These are phyloP conservation scores for Urocynchramus pylzowi DNA, from an alignment of 2,113 vertebrate species.

Conservation along the genomic window DNA sequence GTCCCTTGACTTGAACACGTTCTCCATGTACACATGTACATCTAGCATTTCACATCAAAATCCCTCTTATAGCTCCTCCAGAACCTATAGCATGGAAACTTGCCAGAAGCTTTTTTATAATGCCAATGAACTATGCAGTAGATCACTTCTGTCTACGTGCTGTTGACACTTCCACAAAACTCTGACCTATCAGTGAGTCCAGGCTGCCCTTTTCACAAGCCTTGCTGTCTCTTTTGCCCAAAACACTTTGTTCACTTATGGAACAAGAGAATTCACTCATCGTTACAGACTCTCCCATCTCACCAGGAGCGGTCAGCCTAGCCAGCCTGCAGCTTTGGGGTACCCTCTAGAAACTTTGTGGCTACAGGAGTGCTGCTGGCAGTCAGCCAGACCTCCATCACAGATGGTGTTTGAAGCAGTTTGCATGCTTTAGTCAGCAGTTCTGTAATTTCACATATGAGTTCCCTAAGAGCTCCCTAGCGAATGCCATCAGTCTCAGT, in stretches of 20 bases:
- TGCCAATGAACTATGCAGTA: neutral
- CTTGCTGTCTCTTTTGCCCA: neutral
- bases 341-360: neutral
- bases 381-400: neutral
- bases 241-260: neutral
- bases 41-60: neutral
- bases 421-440: neutral
- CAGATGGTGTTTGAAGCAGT: neutral
- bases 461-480: neutral
- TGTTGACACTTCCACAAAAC: neutral
- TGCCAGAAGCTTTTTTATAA: neutral
- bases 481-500: neutral
- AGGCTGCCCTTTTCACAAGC: neutral
- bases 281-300: neutral
- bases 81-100: neutral
- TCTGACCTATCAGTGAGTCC: neutral
- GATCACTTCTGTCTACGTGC: accelerated
- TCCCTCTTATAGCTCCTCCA: neutral
- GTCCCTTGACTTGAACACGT: neutral
- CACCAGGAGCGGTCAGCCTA: neutral
- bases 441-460: constrained; percentile 34
- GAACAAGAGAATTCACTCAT: neutral
- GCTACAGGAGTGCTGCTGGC: neutral
- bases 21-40: too few species aligned
- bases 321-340: neutral